A percentile compares a stretch with the other conserved stretches of the same genome.
Evolutionary conservation across 2,113 vertebrate genomes (phyloP).

Genomic region (Callorhinus ursinus): DNA sequence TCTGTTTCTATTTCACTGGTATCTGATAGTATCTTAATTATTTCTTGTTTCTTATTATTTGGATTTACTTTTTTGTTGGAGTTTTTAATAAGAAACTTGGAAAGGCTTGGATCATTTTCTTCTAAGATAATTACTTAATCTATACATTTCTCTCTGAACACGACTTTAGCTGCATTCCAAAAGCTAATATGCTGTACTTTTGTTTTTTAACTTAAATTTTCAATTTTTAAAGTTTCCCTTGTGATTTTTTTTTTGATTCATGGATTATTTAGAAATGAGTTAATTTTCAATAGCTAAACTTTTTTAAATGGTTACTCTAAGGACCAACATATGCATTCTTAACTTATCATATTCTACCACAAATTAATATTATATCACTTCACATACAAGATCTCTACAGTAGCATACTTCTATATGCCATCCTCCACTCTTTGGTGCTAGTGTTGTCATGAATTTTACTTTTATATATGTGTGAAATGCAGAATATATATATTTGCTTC

Average conservation of each 20-base stretch:
- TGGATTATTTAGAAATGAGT: not conserved
- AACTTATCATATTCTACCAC: not conserved
- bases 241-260: not conserved
- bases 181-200: not conserved
- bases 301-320: not conserved
- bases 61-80: not conserved
- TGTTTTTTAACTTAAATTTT: not conserved
- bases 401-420: not conserved
- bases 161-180: not conserved
- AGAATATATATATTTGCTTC: not conserved
- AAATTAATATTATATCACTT: not conserved
- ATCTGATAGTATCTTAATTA: not conserved
- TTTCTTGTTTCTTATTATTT: not conserved
- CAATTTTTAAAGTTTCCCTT: not conserved
- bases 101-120: not conserved
- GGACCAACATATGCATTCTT: not conserved
- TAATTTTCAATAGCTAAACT: not conserved
- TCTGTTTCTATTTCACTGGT: not conserved
- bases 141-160: not conserved
- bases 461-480: not conserved
- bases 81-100: not conserved
- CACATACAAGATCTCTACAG: not conserved
- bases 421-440: not conserved
- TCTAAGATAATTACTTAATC: not conserved
- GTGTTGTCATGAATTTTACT: not conserved